A percentile compares a stretch with the other conserved stretches of the same genome.
Evolutionary conservation across 2,113 vertebrate genomes (phyloP).

Genomic region (Chaetodon auriga): DNA sequence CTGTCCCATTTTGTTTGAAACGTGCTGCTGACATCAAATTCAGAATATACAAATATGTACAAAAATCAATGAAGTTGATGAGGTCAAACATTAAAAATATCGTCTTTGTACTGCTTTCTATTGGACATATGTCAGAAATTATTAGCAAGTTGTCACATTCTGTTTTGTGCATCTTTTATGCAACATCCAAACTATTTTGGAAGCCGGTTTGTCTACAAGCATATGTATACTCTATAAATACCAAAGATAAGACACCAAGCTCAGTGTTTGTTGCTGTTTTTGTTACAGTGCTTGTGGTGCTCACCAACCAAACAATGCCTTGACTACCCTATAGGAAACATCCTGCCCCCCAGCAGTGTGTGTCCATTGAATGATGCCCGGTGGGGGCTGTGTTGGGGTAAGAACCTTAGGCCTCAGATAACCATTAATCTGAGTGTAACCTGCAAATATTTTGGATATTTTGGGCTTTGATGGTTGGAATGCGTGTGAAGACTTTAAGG

Average conservation of each 20-base stretch:
- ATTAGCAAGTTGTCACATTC: too few species aligned
- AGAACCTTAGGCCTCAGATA: conserved; percentile 61
- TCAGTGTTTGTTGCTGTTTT: neutral
- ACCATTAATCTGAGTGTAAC: neutral
- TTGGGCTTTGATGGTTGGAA: neutral
- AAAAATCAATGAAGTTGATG: too few species aligned
- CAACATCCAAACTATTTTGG: too few species aligned
- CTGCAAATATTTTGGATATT: neutral
- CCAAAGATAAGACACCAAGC: neutral
- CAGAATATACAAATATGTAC: too few species aligned
- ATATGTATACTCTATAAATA: neutral
- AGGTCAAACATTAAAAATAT: too few species aligned
- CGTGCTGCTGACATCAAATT: too few species aligned
- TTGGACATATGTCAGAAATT: too few species aligned
- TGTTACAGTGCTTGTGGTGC: conserved; percentile 95
- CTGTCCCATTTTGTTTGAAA: too few species aligned
- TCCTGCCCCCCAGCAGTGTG: conserved; percentile 86
- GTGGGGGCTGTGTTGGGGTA: conserved; percentile 97
- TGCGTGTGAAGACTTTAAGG: neutral
- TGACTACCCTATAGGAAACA: conserved; percentile 88
- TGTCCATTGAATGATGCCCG: conserved; percentile 88
- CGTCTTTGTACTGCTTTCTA: too few species aligned
- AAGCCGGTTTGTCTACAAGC: too few species aligned
- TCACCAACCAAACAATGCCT: conserved; percentile 82
- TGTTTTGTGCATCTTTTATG: too few species aligned